Evolutionary conservation across 37 sponge, comb jelly and placozoan genomes (phyloP), one percentile per base, ranked within the genome.

Genomic region (Chondrosia reniformis): DNA sequence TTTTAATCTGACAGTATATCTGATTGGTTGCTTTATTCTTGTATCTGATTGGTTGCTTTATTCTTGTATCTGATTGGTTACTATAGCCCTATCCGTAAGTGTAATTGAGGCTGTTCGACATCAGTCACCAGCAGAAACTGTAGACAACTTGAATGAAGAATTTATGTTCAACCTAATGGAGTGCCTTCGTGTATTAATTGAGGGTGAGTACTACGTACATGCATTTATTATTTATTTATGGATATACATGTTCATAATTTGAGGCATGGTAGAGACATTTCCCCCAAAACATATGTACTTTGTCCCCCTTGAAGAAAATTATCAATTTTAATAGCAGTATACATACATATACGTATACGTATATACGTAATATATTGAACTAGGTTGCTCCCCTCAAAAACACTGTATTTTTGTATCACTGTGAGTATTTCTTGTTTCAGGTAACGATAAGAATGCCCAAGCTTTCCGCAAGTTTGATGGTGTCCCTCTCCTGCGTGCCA

Each of bases 101-200:
- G 58, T 56, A 3, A 56, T 56, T 6, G 7, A 28, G n/a, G 58
- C 58, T 4, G 7, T 56, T 3, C 58, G 27, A 28, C 27, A 28
- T 28, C 58, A 56, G 9, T 56, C 58, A 2, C 27, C 58, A 6
- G 27, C 27, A 6, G 58, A 56, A 28, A 56, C 8, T 3, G 79
- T 72, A 39, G 32, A 78, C 76, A 83, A 80, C 22, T 80, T 34
- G 0, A 69, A 75, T 25, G 92, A 84, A 31, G 89, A 92, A 59
- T 92, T 44, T 45, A 43, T 83, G 52, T 88, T 92, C 72, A n/a
- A n/a, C n/a, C n/a, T n/a, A n/a, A n/a, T n/a, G n/a, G n/a, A 93
- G 80, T 86, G 84, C 44, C 76, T 93, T 46, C 67, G 93, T 37
- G 89, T 89, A 27, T 73, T 81, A 6, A 40, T 86, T 30, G 78